These are phyloP conservation scores for Pangasius larnaudii DNA, from an alignment of 2,797 vertebrate genomes.

Conservation along the genomic window DNA sequence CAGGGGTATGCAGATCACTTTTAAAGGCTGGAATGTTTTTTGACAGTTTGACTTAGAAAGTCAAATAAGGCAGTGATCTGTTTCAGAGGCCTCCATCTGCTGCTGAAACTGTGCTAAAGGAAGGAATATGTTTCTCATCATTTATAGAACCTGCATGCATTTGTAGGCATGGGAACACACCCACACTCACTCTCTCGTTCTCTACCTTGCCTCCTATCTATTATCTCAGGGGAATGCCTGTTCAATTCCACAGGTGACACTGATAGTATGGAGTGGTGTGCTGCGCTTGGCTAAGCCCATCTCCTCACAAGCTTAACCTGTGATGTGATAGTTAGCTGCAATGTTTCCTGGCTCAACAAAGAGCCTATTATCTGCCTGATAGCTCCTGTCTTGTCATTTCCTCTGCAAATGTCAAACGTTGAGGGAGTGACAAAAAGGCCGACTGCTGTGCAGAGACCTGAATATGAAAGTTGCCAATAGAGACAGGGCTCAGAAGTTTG, in stretches of 20 bases:
- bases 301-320: conserved; percentile 27
- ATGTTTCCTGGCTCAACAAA: conserved; percentile 38
- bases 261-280: conserved; percentile 8
- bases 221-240: conserved; percentile 5
- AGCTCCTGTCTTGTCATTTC: conserved; percentile 47
- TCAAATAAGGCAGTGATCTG: conserved; percentile 48
- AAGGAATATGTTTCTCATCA: conserved; percentile 37
- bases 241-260: conserved; percentile 27
- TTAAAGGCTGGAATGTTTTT: conserved; percentile 40
- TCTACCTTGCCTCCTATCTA: neutral
- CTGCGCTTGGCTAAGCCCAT: conserved; percentile 29
- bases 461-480: neutral
- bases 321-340: conserved; percentile 36
- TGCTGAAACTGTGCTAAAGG: neutral
- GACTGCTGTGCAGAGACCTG: conserved; percentile 5
- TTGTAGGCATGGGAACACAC: neutral
- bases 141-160: conserved; percentile 18
- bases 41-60: conserved; percentile 49
- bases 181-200: neutral
- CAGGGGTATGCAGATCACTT: conserved; percentile 45
- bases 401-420: conserved; percentile 46
- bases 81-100: conserved; percentile 28
- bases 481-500: conserved; percentile 10
- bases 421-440: conserved; percentile 42
- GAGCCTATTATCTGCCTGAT: conserved; percentile 46